These are phyloP conservation scores for Thoracochromis brauschi DNA, from an alignment of 2,113 vertebrate genomes.

Conservation along the genomic window DNA sequence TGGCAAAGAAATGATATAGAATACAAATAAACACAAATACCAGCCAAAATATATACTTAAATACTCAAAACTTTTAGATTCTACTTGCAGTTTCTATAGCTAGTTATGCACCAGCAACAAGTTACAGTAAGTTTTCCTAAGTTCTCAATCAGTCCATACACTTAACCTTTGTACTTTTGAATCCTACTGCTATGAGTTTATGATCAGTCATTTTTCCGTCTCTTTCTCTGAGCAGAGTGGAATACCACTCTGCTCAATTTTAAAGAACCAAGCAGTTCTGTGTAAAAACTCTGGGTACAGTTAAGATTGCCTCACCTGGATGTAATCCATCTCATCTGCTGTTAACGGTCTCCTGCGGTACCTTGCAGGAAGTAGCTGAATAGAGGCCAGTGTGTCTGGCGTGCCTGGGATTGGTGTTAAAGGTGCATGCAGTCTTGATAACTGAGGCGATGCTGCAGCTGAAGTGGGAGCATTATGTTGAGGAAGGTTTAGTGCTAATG, in stretches of 20 bases:
- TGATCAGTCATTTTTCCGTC: background rate
- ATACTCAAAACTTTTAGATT: background rate
- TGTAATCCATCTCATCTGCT: constrained; percentile 71
- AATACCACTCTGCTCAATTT: background rate
- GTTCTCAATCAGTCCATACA: background rate
- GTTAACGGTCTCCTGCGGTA: constrained; percentile 67
- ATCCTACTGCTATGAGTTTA: background rate
- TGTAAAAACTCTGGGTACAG: background rate
- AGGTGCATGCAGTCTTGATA: constrained; percentile 32
- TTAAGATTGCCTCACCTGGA: constrained; percentile 58
- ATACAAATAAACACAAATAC: background rate
- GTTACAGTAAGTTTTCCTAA: background rate
- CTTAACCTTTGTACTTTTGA: background rate
- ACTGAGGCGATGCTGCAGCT: background rate
- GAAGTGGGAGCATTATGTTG: constrained; percentile 22
- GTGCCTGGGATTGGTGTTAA: constrained; percentile 46
- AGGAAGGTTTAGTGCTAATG: constrained; percentile 13
- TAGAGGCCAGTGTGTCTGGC: constrained; percentile 59
- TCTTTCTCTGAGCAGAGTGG: no score
- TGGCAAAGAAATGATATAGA: background rate
- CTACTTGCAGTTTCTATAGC: background rate
- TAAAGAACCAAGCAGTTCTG: background rate
- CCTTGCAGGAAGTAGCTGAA: constrained; percentile 62
- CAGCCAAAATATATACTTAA: background rate
- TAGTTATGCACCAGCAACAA: background rate